phyloP scores from a whole-genome alignment of 2,888 invertebrate species.

The Dugesia japonica region DNA sequence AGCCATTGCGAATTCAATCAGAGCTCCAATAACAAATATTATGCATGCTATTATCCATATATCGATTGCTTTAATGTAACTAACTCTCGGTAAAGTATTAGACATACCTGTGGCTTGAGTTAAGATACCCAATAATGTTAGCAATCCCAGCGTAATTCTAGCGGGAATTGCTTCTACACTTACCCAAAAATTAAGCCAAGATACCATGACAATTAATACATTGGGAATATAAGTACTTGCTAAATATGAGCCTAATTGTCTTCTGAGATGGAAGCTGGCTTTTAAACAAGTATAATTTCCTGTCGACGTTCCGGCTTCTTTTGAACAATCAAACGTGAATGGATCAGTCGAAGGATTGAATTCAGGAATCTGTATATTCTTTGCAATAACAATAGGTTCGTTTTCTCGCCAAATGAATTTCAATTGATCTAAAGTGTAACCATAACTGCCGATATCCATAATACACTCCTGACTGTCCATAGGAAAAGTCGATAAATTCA shows the following conservation, averaged over 20 bases:
- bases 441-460: constrained; percentile 35
- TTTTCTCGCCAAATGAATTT: constrained; percentile 31
- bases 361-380: constrained; percentile 31
- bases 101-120: constrained; percentile 32
- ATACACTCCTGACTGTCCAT: constrained; percentile 33
- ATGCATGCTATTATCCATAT: constrained; percentile 36
- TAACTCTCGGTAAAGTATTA: constrained; percentile 31
- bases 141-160: constrained; percentile 31
- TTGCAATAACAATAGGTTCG: constrained; percentile 29
- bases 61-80: constrained; percentile 35
- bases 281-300: constrained; percentile 34
- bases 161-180: constrained; percentile 36
- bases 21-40: constrained; percentile 35
- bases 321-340: constrained; percentile 27
- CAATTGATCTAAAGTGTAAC: constrained; percentile 32
- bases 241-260: constrained; percentile 34
- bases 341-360: constrained; percentile 29
- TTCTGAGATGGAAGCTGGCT: constrained; percentile 32
- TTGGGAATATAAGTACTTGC: constrained; percentile 33
- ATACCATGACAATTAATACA: constrained; percentile 34
- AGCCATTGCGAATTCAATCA: constrained; percentile 35
- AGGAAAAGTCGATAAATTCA: constrained; percentile 35
- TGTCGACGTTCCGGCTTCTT: constrained; percentile 26
- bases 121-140: constrained; percentile 34
- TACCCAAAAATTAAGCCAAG: constrained; percentile 35